A percentile compares a stretch with the other conserved stretches of the same genome.
These are phyloP conservation scores for Lerema accius DNA, from an alignment of 1,140 invertebrate species.

Conservation along the genomic window DNA sequence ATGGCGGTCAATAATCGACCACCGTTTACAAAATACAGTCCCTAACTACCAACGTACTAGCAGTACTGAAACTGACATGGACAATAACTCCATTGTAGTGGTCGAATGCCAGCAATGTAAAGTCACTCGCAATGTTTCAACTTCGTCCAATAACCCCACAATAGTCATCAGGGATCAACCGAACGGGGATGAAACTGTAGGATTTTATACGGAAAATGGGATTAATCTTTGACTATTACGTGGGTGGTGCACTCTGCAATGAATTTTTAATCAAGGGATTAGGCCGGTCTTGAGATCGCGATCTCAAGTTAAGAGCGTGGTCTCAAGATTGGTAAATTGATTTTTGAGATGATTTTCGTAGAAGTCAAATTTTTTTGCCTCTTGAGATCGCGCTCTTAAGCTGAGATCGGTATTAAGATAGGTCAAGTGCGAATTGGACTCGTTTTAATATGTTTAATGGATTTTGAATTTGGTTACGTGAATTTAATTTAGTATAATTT, in stretches of 20 bases:
- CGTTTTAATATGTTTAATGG: conserved; percentile 7
- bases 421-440: conserved; percentile 4
- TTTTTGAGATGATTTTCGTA: too few relatives aligned
- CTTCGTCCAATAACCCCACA: conserved; percentile 59
- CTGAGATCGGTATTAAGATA: too few relatives aligned
- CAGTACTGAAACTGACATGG: conserved; percentile 75
- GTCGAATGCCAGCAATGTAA: conserved; percentile 73
- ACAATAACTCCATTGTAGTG: conserved; percentile 73
- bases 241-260: conserved; percentile 81
- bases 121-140: conserved; percentile 46
- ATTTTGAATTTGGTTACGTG: too few relatives aligned
- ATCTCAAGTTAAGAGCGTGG: too few relatives aligned
- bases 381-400: too few relatives aligned
- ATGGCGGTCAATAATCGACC: conserved; percentile 82
- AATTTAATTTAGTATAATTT: too few relatives aligned
- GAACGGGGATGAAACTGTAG: conserved; percentile 55
- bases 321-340: too few relatives aligned
- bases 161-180: conserved; percentile 66
- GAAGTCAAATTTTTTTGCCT: too few relatives aligned
- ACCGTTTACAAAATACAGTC: conserved; percentile 58
- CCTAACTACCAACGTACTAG: conserved; percentile 55
- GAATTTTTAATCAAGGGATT: conserved; percentile 23
- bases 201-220: conserved; percentile 58
- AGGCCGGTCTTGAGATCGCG: too few relatives aligned
- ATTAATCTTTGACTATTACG: conserved; percentile 75